A percentile compares a stretch with the other conserved stretches of the same genome.
These are phyloP conservation scores for Heliothis virescens DNA, from an alignment of 1,140 invertebrate genomes.

Conservation along the genomic window DNA sequence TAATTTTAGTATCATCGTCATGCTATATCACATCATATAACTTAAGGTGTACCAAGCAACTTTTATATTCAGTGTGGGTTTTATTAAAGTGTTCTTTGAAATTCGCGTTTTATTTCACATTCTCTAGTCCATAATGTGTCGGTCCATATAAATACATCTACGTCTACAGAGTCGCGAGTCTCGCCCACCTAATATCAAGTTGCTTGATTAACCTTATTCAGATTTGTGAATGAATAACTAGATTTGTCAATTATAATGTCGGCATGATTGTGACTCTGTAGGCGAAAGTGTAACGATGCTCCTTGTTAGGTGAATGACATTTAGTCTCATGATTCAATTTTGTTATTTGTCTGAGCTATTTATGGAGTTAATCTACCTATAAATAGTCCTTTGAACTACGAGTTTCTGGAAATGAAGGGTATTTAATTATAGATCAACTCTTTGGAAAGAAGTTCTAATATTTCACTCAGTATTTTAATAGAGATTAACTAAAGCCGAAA, in stretches of 20 bases:
- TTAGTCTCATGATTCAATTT: neutral
- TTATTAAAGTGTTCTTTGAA: constrained; percentile 69
- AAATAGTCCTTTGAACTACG: no score
- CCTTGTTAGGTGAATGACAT: neutral
- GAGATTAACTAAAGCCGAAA: no score
- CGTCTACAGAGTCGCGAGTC: constrained; percentile 74
- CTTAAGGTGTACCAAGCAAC: constrained; percentile 84
- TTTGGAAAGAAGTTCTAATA: no score
- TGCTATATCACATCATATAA: constrained; percentile 35
- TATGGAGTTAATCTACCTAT: no score
- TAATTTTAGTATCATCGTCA: constrained; percentile 1
- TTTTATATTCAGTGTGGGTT: constrained; percentile 73
- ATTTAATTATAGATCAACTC: no score
- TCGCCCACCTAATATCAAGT: constrained; percentile 73
- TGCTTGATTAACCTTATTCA: constrained; percentile 80
- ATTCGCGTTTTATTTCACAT: constrained; percentile 76
- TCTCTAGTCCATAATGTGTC: constrained; percentile 1
- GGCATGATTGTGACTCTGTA: constrained; percentile 69
- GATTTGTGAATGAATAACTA: constrained; percentile 49
- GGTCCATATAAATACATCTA: constrained; percentile 53
- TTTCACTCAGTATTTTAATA: no score
- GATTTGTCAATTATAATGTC: constrained; percentile 47
- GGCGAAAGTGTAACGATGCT: constrained; percentile 39
- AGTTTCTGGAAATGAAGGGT: no score
- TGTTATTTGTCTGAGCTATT: neutral